These are phyloP conservation scores for Muraenolepis orangiensis DNA, from an alignment of 2,797 vertebrate genomes.

Conservation along the genomic window DNA sequence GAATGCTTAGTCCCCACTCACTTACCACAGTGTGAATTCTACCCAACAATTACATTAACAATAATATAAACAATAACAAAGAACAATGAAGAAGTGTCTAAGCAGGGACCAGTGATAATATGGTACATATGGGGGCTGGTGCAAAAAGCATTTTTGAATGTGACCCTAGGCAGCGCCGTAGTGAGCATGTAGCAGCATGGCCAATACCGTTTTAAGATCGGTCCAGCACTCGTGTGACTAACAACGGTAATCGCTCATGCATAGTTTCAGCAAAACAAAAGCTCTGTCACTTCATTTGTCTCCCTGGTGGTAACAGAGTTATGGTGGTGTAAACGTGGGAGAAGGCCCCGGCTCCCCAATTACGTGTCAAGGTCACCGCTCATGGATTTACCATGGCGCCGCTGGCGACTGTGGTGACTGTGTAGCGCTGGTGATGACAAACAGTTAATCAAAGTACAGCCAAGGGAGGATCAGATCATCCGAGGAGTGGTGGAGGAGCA, in stretches of 20 bases:
- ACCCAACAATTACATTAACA: too few relatives aligned
- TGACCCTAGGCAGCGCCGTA: too few relatives aligned
- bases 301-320: conserved; percentile 48
- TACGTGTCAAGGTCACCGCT: conserved; percentile 53
- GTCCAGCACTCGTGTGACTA: neutral
- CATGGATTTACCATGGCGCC: conserved; percentile 68
- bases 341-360: conserved; percentile 38
- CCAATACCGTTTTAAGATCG: too few relatives aligned
- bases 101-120: too few relatives aligned
- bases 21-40: too few relatives aligned
- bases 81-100: too few relatives aligned
- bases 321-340: conserved; percentile 49
- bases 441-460: conserved; percentile 36
- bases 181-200: too few relatives aligned
- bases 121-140: too few relatives aligned
- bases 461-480: neutral
- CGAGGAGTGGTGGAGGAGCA: neutral
- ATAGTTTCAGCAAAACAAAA: conserved; percentile 43
- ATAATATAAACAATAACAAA: too few relatives aligned
- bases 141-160: too few relatives aligned
- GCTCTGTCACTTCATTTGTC: conserved; percentile 50
- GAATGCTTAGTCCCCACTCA: too few relatives aligned
- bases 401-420: conserved; percentile 53
- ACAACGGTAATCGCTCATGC: neutral
- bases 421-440: conserved; percentile 43